These are phyloP conservation scores for Sorex fumeus DNA, from an alignment of 2,113 vertebrate species.

Conservation along the genomic window DNA sequence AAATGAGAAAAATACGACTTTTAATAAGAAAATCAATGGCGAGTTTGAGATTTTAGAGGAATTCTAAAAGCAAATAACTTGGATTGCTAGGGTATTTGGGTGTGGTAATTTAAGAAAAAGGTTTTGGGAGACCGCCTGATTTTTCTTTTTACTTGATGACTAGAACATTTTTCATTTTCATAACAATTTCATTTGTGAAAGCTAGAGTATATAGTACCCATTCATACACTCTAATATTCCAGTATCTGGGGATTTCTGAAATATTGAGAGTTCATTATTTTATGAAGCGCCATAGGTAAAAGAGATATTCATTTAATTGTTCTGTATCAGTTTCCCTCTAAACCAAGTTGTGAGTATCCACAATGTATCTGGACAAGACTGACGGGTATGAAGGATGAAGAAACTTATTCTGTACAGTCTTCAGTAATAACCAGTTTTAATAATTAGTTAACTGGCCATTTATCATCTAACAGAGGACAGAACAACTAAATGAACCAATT, in stretches of 20 bases:
- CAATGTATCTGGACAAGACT: constrained; percentile 61
- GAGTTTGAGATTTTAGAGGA: constrained; percentile 59
- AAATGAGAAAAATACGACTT: constrained; percentile 78
- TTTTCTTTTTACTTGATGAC: constrained; percentile 29
- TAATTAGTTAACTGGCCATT: constrained; percentile 69
- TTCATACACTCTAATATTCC: background rate
- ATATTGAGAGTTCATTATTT: constrained; percentile 25
- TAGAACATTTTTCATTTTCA: constrained; percentile 42
- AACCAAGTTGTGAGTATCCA: constrained; percentile 65
- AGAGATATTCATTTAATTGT: constrained; percentile 10
- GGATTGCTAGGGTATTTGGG: constrained; percentile 9
- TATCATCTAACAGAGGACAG: constrained; percentile 16
- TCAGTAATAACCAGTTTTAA: constrained; percentile 48
- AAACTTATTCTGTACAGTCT: constrained; percentile 74
- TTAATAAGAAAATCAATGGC: constrained; percentile 72
- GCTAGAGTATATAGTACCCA: background rate
- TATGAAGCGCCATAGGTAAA: constrained; percentile 37
- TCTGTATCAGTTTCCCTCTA: constrained; percentile 65
- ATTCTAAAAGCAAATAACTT: constrained; percentile 67
- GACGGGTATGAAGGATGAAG: constrained; percentile 68
- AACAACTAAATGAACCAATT: background rate
- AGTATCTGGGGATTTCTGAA: constrained; percentile 14
- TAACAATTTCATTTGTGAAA: background rate
- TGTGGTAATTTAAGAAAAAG: constrained; percentile 48
- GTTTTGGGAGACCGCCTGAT: background rate